Conservation (phyloP, 2,888 invertebrate genomes). For the Mesochorus sp. region DNA sequence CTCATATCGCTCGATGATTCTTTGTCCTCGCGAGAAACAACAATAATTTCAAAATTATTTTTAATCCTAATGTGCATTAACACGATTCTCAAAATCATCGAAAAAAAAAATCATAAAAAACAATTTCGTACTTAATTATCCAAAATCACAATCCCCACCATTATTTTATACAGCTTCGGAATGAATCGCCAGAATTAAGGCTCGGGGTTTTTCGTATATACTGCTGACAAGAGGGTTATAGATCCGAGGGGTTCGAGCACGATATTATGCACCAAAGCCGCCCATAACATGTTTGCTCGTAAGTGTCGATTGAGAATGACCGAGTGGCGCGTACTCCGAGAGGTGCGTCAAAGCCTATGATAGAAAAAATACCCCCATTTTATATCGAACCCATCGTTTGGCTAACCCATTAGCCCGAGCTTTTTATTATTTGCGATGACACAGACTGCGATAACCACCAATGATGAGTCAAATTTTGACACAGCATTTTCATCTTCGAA, state of each 20-base stretch:
- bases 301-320: slow-evolving; percentile 57
- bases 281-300: slow-evolving; percentile 75
- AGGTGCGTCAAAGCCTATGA: slow-evolving; percentile 17
- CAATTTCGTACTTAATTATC: too few species aligned
- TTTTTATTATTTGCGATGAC: slow-evolving; percentile 72
- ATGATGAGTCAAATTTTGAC: too few species aligned
- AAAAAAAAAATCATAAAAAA: too few species aligned
- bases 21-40: slow-evolving; percentile 28
- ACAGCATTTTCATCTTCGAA: too few species aligned
- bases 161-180: not conserved
- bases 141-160: too few species aligned
- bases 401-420: slow-evolving; percentile 78
- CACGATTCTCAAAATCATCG: too few species aligned
- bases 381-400: slow-evolving; percentile 72
- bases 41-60: too few species aligned
- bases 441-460: slow-evolving; percentile 21
- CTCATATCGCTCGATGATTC: slow-evolving; percentile 15
- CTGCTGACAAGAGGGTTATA: slow-evolving; percentile 14
- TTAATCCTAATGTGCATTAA: too few species aligned
- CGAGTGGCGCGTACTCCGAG: slow-evolving; percentile 53
- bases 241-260: slow-evolving; percentile 24
- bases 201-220: not conserved
- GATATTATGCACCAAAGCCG: slow-evolving; percentile 76
- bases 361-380: slow-evolving; percentile 23
- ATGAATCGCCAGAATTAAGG: not conserved